A percentile compares a stretch with the other conserved stretches of the same genome.
Conservation (phyloP, 2,888 invertebrate species). For the Xanthia togata region DNA sequence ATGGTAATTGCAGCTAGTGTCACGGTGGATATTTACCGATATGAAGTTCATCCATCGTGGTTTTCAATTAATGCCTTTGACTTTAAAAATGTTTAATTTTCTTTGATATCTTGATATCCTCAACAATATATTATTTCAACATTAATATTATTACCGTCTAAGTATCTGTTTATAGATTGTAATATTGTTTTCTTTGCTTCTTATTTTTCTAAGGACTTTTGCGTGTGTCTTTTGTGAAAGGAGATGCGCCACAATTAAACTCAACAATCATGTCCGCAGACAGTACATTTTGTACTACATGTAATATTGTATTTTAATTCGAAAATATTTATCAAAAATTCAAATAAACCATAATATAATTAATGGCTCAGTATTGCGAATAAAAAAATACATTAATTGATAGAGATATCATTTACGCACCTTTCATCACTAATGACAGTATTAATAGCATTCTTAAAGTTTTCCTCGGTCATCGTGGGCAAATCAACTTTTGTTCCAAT, state of each 20-base stretch:
- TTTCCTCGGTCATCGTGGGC: constrained; percentile 18
- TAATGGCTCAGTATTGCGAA: too few species aligned
- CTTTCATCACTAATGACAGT: constrained; percentile 20
- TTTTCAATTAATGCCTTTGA: background rate
- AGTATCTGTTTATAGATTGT: background rate
- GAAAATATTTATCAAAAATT: too few species aligned
- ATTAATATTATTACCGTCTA: background rate
- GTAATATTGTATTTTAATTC: background rate
- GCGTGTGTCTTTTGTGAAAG: background rate
- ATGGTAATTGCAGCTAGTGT: too few species aligned
- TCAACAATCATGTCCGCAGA: background rate
- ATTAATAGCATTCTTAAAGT: constrained; percentile 31
- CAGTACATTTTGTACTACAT: background rate
- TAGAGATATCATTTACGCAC: background rate
- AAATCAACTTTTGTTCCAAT: constrained; percentile 31
- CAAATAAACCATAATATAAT: too few species aligned
- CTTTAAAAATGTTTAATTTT: background rate
- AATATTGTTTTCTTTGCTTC: background rate
- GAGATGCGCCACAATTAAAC: background rate
- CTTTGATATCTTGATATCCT: too few species aligned
- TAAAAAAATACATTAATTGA: background rate
- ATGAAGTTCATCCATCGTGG: too few species aligned
- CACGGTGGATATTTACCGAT: too few species aligned
- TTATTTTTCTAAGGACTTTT: background rate
- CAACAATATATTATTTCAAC: background rate